Percentiles rank a stretch among this genome's conserved stretches.
These are phyloP conservation scores for Gymnothorax reevesii DNA, from an alignment of 2,797 vertebrate species.

Conservation along the genomic window DNA sequence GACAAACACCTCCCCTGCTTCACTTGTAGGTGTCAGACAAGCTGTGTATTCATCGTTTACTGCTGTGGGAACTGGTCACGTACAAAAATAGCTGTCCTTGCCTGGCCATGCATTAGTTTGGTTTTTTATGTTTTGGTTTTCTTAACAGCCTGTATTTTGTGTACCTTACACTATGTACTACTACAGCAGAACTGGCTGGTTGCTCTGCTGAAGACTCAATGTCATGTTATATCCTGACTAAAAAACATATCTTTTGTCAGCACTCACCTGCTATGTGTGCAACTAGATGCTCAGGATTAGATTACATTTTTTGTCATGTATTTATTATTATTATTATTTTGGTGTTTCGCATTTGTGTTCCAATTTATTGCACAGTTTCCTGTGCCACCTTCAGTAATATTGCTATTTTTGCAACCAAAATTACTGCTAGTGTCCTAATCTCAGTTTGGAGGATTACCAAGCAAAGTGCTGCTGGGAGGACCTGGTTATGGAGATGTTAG, in stretches of 20 bases:
- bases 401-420: no score
- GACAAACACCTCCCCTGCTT: not conserved
- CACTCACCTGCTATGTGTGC: not conserved
- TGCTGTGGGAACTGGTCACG: not conserved
- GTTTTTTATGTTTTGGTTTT: not conserved
- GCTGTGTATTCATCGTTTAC: not conserved
- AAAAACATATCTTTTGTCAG: not conserved
- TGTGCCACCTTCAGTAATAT: no score
- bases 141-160: not conserved
- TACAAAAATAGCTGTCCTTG: not conserved
- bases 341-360: no score
- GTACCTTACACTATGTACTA: not conserved
- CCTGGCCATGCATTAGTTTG: not conserved
- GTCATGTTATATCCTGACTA: not conserved
- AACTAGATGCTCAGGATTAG: not conserved
- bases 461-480: no score
- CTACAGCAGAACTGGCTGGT: not conserved
- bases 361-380: no score
- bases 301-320: not conserved
- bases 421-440: no score
- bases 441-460: no score
- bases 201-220: no score
- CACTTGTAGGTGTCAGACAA: not conserved
- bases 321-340: no score
- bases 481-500: no score